These are phyloP conservation scores for Rhagologus leucostigma DNA, from an alignment of 2,113 vertebrate species.

Conservation along the genomic window DNA sequence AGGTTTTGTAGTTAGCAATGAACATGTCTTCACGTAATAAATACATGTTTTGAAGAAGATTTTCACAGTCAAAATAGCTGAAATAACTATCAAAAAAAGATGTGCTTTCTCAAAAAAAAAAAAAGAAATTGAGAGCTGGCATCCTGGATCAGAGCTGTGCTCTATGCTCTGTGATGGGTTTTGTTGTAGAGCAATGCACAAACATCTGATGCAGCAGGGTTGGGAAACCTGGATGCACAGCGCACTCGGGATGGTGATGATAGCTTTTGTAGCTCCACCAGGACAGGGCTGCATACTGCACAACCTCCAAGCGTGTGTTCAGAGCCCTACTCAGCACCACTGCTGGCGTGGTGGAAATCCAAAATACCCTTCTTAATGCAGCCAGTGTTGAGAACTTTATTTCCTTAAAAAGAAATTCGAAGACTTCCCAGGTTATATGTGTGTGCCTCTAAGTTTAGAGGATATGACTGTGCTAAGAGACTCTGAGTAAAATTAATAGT, in stretches of 20 bases:
- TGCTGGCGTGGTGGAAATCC: not conserved
- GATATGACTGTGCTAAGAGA: not conserved
- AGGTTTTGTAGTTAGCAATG: not conserved
- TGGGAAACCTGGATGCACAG: not conserved
- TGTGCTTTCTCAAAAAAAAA: not conserved
- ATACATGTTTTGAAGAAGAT: not conserved
- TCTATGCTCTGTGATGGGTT: not conserved
- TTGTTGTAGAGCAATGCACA: not conserved
- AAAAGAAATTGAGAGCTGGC: not conserved
- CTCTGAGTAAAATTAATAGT: not conserved
- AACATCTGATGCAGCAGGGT: not conserved
- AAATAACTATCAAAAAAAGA: not conserved
- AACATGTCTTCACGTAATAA: not conserved
- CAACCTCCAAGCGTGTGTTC: not conserved
- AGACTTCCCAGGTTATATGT: not conserved
- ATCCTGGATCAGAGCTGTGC: not conserved
- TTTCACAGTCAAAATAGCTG: not conserved
- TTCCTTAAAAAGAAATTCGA: constrained; percentile 17
- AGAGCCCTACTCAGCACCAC: not conserved
- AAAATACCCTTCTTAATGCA: not conserved
- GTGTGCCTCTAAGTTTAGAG: not conserved
- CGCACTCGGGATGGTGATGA: not conserved
- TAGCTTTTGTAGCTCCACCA: not conserved
- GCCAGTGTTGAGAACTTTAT: not conserved
- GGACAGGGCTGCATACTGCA: not conserved